phyloP scores from a whole-genome alignment of 2,113 vertebrate species.

The Copsychus sechellarum region DNA sequence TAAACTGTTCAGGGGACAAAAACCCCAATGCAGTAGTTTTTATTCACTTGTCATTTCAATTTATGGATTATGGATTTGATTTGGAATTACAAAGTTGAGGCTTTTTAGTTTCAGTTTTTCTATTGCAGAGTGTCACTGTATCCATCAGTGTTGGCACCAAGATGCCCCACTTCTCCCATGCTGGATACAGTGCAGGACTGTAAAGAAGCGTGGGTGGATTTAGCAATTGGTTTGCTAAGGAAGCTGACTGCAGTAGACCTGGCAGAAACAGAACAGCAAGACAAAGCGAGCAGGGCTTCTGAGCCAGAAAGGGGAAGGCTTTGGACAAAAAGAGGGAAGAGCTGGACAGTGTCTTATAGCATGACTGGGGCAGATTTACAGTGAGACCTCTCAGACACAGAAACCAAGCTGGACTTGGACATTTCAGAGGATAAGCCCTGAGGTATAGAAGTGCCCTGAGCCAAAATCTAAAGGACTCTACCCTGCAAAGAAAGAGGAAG shows the following conservation, averaged over 20 bases:
- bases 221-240: not conserved
- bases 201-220: not conserved
- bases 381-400: not conserved
- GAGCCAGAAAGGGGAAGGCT: not conserved
- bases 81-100: not conserved
- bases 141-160: not conserved
- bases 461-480: not conserved
- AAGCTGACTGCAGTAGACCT: not conserved
- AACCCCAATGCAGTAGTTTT: rapidly evolving
- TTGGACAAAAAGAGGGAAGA: not conserved
- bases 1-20: not conserved
- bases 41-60: not conserved
- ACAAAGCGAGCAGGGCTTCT: not conserved
- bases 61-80: not conserved
- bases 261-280: not conserved
- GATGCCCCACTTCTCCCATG: not conserved
- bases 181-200: not conserved
- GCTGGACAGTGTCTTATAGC: not conserved
- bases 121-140: not conserved
- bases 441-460: not conserved
- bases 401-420: not conserved
- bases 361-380: not conserved
- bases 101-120: not conserved
- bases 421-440: not conserved
- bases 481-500: not conserved